Evolutionary conservation across 2,113 vertebrate genomes (phyloP), one percentile per base, ranked within the genome.

Genomic region (Catharus fuscescens): DNA sequence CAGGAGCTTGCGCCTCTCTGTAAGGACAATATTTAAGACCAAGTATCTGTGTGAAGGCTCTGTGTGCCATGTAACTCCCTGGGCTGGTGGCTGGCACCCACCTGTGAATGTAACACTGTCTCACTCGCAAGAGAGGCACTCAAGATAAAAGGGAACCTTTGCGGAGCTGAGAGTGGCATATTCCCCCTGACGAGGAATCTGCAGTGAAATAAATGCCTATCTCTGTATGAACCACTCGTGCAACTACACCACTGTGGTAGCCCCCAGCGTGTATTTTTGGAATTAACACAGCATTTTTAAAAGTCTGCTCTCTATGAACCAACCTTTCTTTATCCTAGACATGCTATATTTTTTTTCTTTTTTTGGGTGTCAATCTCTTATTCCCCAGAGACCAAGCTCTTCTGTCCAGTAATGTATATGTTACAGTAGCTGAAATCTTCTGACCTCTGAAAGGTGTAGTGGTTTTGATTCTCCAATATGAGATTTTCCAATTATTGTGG

Each of bases 211-310:
- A 64, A 76, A 83, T 84, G 50, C 56, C 78, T 82, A 64, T 57
- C 59, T 92, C 84, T 94, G 21, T 85, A 92, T 54, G 57, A 91
- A 83, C 52, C 16, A 16, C 69, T 71, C 31, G 2, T 50, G 82
- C 50, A 85, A 42, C 80, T 92, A 12, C 14, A 34, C 66, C 20
- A 7, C 26, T 15, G 19, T 32, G n/a, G 24, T 32, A 77, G 77
- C 32, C 79, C 32, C 53, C 28, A 16, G 59, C 36, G 70, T 32
- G 77, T 90, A 87, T 87, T 85, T 86, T 94, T 87, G 80, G 61
- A 36, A 91, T 78, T 96, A 95, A 92, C 21, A 66, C 21, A 96
- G 65, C 32, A 26, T 76, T 92, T 95, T 69, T 60, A 93, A 94
- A 95, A 44, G 57, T 87, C 25, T 36, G 36, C 42, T 95, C 26